phyloP scores from a whole-genome alignment of 2,888 invertebrate species.

The Nymphalis urticae region DNA sequence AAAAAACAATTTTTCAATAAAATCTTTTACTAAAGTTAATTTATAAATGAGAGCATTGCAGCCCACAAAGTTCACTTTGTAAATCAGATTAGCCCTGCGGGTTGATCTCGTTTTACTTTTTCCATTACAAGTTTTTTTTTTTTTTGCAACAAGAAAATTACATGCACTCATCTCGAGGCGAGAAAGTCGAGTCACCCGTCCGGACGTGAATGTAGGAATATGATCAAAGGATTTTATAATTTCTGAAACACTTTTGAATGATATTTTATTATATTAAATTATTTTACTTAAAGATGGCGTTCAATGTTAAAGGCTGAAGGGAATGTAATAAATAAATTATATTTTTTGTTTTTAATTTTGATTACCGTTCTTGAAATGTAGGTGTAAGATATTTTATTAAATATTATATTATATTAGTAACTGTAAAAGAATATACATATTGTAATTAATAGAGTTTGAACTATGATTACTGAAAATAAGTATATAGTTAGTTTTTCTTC shows the following conservation, averaged over 20 bases:
- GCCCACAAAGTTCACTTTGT: slow-evolving; percentile 19
- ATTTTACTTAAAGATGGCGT: slow-evolving; percentile 16
- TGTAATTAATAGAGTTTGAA: too few species aligned
- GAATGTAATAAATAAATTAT: slow-evolving; percentile 19
- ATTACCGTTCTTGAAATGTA: slow-evolving; percentile 12
- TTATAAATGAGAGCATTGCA: slow-evolving; percentile 6
- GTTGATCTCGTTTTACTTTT: slow-evolving; percentile 56
- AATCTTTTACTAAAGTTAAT: slow-evolving; percentile 1
- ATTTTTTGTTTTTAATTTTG: slow-evolving; percentile 11
- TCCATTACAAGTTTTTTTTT: slow-evolving; percentile 65
- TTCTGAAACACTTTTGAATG: slow-evolving; percentile 14
- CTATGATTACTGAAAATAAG: too few species aligned
- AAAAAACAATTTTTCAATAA: neutral
- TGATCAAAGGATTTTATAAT: slow-evolving; percentile 27
- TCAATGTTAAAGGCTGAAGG: slow-evolving; percentile 19
- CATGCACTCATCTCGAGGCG: slow-evolving; percentile 55
- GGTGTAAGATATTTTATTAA: neutral
- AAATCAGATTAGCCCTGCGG: slow-evolving; percentile 37
- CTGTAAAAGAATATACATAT: too few species aligned
- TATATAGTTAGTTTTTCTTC: too few species aligned
- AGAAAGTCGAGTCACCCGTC: slow-evolving; percentile 60
- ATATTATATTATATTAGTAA: neutral
- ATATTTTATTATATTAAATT: slow-evolving; percentile 28
- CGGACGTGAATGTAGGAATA: slow-evolving; percentile 50
- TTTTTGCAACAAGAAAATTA: slow-evolving; percentile 52